Evolutionary conservation across 2,888 invertebrate species (phyloP), one percentile per base, ranked within the genome.

Genomic region (Drosophila flavopinicola): DNA sequence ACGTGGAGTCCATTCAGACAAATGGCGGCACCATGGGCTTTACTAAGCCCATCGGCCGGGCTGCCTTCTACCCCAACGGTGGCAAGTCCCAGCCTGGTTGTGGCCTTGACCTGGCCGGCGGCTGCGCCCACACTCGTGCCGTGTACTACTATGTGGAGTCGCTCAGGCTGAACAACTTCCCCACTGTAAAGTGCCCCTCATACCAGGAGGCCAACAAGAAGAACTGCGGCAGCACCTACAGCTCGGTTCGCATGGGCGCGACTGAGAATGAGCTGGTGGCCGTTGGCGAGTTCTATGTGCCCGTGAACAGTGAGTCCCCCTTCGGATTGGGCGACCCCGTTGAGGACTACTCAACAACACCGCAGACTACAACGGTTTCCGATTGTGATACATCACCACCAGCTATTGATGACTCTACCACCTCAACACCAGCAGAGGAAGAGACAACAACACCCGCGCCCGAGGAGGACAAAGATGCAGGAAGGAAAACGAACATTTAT

Each of bases 61-160:
- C 91, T 85, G 90, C 91, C 86, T 92, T 93, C 89, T 92, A 92
- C 91, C 92, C 92, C 87, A 92, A 92, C 91, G 90, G 91, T 66
- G 90, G 92, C 85, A 92, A 92, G 89, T 90, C 91, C 86, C 93
- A 93, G 90, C 89, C 91, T 70, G 92, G 92, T 88, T 92, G 92
- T 90, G 91, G 89, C 72, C 54, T 85, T 57, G 90, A 90, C 85
- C n/a, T 89, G 11, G 73, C 85, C 56, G 90, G 89, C 39, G 42
- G 76, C 11, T 93, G 93, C 73, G 79, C 92, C 2, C 93, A 93
- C 75, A 67, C 74, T 1, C 88, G 92, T 33, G 85, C 92, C 1
- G 91, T 90, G 39, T 15, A 75, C 25, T 92, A 91, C 66, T 92
- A 89, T 59, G 90, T 91, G 1, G 92, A 93, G 83, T 90, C 92